Evolutionary conservation across 2,113 vertebrate species (phyloP).

Genomic region (Fukomys damarensis): DNA sequence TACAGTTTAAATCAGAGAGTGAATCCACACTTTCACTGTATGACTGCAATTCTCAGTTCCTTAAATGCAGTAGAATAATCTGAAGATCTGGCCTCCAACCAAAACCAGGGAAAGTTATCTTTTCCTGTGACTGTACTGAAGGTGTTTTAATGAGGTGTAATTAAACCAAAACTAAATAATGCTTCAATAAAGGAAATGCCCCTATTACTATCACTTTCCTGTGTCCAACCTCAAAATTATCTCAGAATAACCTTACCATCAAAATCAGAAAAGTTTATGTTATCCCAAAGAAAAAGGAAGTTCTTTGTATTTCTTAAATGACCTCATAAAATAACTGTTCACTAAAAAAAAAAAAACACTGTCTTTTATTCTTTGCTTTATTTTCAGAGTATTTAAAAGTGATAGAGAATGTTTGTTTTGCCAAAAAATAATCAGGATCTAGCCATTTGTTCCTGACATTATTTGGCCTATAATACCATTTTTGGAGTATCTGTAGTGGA

Average conservation of each 20-base stretch:
- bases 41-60: background rate
- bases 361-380: background rate
- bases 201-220: background rate
- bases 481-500: background rate
- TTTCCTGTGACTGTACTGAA: background rate
- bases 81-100: background rate
- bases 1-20: background rate
- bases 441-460: background rate
- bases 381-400: constrained; percentile 32
- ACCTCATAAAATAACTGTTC: background rate
- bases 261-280: constrained; percentile 14
- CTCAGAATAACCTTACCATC: background rate
- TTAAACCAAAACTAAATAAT: constrained; percentile 35
- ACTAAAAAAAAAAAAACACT: background rate
- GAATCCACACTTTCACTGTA: background rate
- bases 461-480: background rate
- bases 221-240: background rate
- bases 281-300: background rate
- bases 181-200: background rate
- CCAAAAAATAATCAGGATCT: background rate
- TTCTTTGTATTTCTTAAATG: background rate
- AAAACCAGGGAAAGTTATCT: background rate
- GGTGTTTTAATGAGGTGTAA: background rate
- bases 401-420: background rate
- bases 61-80: background rate